Evolutionary conservation across 2,113 vertebrate genomes (phyloP).

Genomic region (Apodemus speciosus): DNA sequence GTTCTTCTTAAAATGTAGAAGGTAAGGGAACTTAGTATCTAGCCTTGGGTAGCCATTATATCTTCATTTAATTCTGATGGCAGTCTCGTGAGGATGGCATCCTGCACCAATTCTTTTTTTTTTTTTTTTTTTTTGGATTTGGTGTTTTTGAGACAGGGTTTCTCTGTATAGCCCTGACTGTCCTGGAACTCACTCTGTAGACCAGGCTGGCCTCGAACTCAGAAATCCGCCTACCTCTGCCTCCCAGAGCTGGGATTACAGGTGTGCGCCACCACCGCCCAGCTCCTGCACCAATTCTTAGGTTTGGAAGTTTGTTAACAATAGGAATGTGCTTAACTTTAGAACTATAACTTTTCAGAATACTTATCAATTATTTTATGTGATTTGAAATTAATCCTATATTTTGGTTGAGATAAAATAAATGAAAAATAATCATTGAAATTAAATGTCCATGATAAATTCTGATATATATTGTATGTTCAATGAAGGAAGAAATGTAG

Average conservation of each 20-base stretch:
- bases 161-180: too few species aligned
- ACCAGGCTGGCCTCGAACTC: too few species aligned
- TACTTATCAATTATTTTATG: neutral
- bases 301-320: neutral
- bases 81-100: neutral
- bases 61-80: neutral
- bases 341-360: neutral
- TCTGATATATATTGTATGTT: slow-evolving; percentile 45
- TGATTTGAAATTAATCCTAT: slow-evolving; percentile 49
- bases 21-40: neutral
- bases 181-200: too few species aligned
- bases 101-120: neutral
- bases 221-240: too few species aligned
- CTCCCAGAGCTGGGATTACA: too few species aligned
- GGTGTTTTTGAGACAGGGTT: too few species aligned
- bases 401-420: slow-evolving; percentile 33
- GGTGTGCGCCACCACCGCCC: too few species aligned
- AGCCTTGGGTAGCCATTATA: neutral
- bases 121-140: too few species aligned
- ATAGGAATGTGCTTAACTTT: neutral
- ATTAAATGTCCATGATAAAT: slow-evolving; percentile 44
- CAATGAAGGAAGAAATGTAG: slow-evolving; percentile 17
- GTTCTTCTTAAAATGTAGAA: slow-evolving; percentile 7
- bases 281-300: neutral
- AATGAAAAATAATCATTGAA: slow-evolving; percentile 46